Evolutionary conservation across 2,113 vertebrate species (phyloP).

Genomic region (Vanacampus margaritifer): DNA sequence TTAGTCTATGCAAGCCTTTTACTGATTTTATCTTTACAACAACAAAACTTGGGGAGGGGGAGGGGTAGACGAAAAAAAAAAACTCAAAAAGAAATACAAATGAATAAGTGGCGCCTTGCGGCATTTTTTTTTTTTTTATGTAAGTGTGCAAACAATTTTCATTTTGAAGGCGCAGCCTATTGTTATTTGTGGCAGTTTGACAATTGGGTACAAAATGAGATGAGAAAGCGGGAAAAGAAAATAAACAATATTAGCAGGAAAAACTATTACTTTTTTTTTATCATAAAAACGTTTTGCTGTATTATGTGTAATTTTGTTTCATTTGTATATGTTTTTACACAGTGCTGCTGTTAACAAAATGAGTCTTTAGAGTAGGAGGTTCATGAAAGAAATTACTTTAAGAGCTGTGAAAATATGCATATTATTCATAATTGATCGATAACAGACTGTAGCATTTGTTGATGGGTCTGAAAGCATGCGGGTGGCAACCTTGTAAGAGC

Average conservation of each 20-base stretch:
- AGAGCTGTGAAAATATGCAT: not conserved
- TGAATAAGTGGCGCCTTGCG: constrained; percentile 54
- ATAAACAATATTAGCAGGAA: not conserved
- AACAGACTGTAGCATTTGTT: constrained; percentile 4
- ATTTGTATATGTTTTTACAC: not conserved
- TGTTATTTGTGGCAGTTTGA: not conserved
- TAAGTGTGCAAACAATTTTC: not conserved
- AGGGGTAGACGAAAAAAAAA: no score
- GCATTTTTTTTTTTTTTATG: constrained; percentile 15
- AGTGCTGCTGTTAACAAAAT: not conserved
- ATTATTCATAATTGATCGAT: not conserved
- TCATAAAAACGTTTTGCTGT: not conserved
- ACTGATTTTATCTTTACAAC: not conserved
- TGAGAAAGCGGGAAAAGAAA: not conserved
- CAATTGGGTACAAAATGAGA: not conserved
- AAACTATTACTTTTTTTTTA: not conserved
- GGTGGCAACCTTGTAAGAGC: constrained; percentile 19
- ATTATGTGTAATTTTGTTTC: not conserved
- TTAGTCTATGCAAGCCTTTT: not conserved
- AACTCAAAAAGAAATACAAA: constrained; percentile 16
- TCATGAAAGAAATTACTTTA: not conserved
- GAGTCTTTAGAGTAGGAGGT: not conserved
- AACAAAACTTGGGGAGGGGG: no score
- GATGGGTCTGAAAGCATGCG: not conserved
- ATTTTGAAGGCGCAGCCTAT: not conserved